These are phyloP conservation scores for Callyntrura sp. DNA, from an alignment of 2,888 invertebrate genomes.

Conservation along the genomic window DNA sequence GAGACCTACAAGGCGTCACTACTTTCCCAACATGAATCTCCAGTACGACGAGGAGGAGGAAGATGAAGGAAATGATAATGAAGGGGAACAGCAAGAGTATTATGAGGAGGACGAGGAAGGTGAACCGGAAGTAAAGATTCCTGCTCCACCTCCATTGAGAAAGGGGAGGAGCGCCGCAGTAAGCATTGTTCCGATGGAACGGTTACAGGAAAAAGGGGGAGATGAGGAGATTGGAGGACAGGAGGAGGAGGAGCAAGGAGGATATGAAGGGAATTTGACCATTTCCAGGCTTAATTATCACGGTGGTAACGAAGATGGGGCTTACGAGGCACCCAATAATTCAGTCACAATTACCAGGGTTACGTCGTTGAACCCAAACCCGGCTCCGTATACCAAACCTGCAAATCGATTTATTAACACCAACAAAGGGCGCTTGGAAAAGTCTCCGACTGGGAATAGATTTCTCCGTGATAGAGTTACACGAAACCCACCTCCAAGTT, in stretches of 20 bases:
- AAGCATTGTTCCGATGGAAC: conserved; percentile 56
- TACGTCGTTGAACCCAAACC: not conserved
- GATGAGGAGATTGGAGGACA: conserved; percentile 11
- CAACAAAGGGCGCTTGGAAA: not conserved
- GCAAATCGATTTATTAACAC: conserved; percentile 31
- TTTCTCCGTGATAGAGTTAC: conserved; percentile 17
- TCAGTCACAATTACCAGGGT: conserved; percentile 65
- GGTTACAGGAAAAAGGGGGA: conserved; percentile 17
- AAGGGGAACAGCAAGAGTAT: not conserved
- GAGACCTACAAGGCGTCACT: conserved; percentile 61
- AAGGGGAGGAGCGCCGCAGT: conserved; percentile 30
- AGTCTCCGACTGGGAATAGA: not conserved
- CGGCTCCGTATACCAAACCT: not conserved
- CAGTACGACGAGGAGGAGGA: conserved; percentile 25
- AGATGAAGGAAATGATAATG: conserved; percentile 41
- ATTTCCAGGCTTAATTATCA: conserved; percentile 29
- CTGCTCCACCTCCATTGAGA: not conserved
- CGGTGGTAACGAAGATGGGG: not conserved
- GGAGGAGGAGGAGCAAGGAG: conserved; percentile 13
- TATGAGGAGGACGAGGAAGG: not conserved
- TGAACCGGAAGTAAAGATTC: not conserved
- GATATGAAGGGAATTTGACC: conserved; percentile 13
- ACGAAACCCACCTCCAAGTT: not conserved
- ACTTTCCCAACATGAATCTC: conserved; percentile 63
- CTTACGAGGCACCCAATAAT: conserved; percentile 6